Base-by-base conservation (phyloP, 1,140 invertebrate species). In the Drosophila asahinai region DNA sequence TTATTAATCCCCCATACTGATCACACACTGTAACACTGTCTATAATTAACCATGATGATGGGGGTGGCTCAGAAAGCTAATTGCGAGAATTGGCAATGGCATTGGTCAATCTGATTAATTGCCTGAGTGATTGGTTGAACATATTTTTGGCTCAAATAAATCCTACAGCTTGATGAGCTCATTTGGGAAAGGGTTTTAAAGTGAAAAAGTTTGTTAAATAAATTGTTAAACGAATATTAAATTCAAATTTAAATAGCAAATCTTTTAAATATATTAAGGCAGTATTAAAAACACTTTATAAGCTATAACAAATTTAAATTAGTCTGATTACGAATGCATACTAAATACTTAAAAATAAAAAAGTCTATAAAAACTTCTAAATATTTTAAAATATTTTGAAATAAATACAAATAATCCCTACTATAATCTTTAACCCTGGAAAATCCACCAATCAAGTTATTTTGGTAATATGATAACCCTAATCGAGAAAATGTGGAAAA, bases 31-130 rank as follows among this genome's bases (percentile, higher is more conserved):
- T 25, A 25, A 7, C 25, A 25, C 55, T 40, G 30, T 71, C 67
- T 71, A 68, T 68, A 71, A 71, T 71, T 71, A 71, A 63, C 67
- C 30, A 47, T 71, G 67, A 71, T 71, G 33, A 55, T 55, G 67
- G 67, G 49, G 67, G 67, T 65, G 67, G 63, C 47, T 66, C 25
- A 14, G 22, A 40, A 38, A 19, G 27, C 43, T 30, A 19, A 70
- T 52, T 70, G 49, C 33, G 64, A 11, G 19, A n/a, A 68, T 55
- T 45, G 67, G 67, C 38, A 67, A 38, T 70, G 63, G 30, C 63
- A 71, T 38, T 67, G 67, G 48, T 33, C 30, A 54, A 22, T 9
- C 30, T 67, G 63, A 67, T 67, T 71, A 47, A 70, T 70, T 45
- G 22, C 54, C 40, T 47, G 40, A 47, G n/a, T 12, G 48, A 45